Percentiles rank a stretch among this genome's conserved stretches.
These are phyloP conservation scores for Bombycilla garrulus DNA, from an alignment of 2,113 vertebrate species.

Conservation along the genomic window DNA sequence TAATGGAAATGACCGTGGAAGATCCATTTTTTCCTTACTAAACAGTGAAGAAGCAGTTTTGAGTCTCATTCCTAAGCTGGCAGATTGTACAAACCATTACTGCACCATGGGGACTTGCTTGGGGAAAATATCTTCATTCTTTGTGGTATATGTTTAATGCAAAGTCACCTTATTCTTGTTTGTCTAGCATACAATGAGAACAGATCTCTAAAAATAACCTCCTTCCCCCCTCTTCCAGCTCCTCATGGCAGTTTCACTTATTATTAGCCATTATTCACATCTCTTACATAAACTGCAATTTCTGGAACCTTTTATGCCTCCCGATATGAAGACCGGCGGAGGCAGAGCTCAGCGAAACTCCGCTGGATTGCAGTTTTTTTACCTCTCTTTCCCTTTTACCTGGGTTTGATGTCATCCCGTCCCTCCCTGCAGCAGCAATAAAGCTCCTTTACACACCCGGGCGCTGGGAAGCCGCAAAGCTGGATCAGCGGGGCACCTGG, in stretches of 20 bases:
- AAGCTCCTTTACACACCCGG: not conserved
- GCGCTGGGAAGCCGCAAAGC: not conserved
- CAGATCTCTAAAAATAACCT: slow-evolving; percentile 3
- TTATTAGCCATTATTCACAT: not conserved
- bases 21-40: not conserved
- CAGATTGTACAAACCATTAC: not conserved
- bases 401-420: not conserved
- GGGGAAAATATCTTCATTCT: not conserved
- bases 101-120: not conserved
- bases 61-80: not conserved
- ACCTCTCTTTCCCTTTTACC: not conserved
- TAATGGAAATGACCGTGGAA: not conserved
- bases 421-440: not conserved
- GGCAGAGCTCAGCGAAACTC: not conserved
- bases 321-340: not conserved
- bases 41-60: not conserved
- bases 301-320: not conserved
- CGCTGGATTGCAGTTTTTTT: fast-evolving
- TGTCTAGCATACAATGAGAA: not conserved
- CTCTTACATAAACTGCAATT: not conserved
- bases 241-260: not conserved
- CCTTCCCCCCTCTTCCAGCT: not conserved
- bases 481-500: not conserved
- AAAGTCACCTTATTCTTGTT: not conserved
- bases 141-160: not conserved